phyloP scores from a whole-genome alignment of 2,797 vertebrate species.

The Sebastes goodei region DNA sequence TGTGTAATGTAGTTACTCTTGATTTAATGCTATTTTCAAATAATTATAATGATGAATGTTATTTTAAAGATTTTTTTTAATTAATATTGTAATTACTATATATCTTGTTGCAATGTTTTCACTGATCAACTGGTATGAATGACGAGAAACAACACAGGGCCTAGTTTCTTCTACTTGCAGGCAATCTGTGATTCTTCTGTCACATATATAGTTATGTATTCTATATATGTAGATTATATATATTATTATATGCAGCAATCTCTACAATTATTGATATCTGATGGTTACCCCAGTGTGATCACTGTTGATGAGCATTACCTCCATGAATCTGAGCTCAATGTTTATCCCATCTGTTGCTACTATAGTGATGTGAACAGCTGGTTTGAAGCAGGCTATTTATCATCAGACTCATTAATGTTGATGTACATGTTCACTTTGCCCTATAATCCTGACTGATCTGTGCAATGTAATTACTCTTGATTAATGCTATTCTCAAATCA shows the following conservation, averaged over 20 bases:
- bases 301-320: not conserved
- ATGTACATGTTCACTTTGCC: not conserved
- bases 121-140: conserved; percentile 64
- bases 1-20: not conserved
- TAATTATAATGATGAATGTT: not conserved
- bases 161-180: conserved; percentile 25
- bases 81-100: no score
- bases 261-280: not conserved
- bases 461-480: not conserved
- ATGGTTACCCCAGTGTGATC: not conserved
- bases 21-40: not conserved
- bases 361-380: conserved; percentile 8
- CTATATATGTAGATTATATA: not conserved
- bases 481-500: not conserved
- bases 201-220: not conserved
- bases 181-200: conserved; percentile 11
- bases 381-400: not conserved
- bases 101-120: conserved; percentile 55
- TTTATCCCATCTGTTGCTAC: conserved; percentile 48
- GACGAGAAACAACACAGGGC: conserved; percentile 64
- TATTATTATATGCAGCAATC: not conserved
- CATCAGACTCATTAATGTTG: not conserved
- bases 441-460: not conserved
- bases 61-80: not conserved
- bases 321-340: conserved; percentile 31